Percentiles rank a stretch among this genome's conserved stretches.
phyloP scores from a whole-genome alignment of 2,113 vertebrate genomes.

The Leptocoma aspasia region DNA sequence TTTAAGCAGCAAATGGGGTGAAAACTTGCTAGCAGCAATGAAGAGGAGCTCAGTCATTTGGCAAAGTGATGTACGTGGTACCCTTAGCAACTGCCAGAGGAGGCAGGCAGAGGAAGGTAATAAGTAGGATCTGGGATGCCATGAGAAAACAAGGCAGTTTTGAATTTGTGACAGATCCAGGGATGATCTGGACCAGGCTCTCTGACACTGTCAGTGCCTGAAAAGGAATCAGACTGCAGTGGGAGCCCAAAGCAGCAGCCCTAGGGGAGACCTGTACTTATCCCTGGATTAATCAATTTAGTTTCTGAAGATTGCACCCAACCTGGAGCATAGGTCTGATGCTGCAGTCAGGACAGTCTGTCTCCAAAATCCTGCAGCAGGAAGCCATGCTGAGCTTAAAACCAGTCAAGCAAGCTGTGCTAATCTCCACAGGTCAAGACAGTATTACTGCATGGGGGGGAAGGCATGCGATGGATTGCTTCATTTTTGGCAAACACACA shows the following conservation, averaged over 20 bases:
- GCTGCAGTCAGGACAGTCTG: neutral
- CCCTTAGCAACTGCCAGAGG: neutral
- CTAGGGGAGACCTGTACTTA: neutral
- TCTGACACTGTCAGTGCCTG: neutral
- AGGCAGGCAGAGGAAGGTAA: neutral
- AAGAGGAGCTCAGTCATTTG: neutral
- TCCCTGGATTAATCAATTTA: neutral
- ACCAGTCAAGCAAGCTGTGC: neutral
- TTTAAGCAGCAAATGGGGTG: neutral
- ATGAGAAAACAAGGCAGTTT: fast-evolving
- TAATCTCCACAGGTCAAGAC: neutral
- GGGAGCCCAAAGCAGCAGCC: neutral
- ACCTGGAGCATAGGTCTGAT: neutral
- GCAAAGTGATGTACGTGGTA: fast-evolving
- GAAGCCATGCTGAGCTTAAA: neutral
- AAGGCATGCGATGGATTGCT: neutral
- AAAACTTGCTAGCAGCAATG: neutral
- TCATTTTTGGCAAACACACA: neutral
- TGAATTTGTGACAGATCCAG: neutral
- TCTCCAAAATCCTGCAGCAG: neutral
- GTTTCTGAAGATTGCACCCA: neutral
- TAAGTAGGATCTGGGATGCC: neutral
- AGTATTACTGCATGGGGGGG: neutral
- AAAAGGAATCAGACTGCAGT: neutral
- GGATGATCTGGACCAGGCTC: neutral